Base-by-base conservation (phyloP, 2,113 vertebrate genomes). In the Mesoclemmys tuberculata region DNA sequence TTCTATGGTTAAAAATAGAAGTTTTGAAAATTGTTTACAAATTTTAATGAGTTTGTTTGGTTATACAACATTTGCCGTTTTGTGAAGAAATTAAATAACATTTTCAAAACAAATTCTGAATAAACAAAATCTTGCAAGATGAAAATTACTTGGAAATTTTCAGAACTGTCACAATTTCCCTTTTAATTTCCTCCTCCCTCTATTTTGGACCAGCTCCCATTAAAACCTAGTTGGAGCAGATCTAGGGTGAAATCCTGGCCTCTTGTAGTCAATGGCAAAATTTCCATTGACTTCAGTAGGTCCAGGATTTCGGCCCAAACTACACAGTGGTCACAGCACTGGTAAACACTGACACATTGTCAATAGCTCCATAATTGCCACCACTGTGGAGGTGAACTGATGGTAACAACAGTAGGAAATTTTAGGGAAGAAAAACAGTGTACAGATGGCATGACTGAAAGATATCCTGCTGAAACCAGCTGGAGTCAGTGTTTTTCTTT, bases 361-460 rank as follows among this genome's bases (percentile, higher is more conserved):
- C 22, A 58, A 22, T 27, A 22, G 22, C 14, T 58, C 24, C 27
- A 58, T 58, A 8, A 58, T 27, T 58, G 56, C 56, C 56, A 58
- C 22, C 27, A 13, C 10, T 49, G 38, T 46, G 3, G 18, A 29
- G 56, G 27, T 79, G 10, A n/a, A 18, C 1, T 0, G 24, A 41
- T 9, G 49, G 44, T 29, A 13, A 44, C 1, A 26, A 10, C 48
- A 26, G 22, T 55, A 18, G 52, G 51, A 16, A 14, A 4, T 14
- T n/a, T 27, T 18, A 52, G n/a, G 6, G 55, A n/a, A 27, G 46
- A 14, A 58, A 38, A 84, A 54, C 56, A 6, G 24, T 54, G 79
- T 44, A 58, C 81, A 71, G 85, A 44, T 58, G n/a, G 56, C 38
- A 13, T 75, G 44, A 41, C 16, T 31, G 1, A 56, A 29, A 84